These are phyloP conservation scores for Acrocephalus kingi DNA, from an alignment of 2,113 vertebrate genomes.

Conservation along the genomic window DNA sequence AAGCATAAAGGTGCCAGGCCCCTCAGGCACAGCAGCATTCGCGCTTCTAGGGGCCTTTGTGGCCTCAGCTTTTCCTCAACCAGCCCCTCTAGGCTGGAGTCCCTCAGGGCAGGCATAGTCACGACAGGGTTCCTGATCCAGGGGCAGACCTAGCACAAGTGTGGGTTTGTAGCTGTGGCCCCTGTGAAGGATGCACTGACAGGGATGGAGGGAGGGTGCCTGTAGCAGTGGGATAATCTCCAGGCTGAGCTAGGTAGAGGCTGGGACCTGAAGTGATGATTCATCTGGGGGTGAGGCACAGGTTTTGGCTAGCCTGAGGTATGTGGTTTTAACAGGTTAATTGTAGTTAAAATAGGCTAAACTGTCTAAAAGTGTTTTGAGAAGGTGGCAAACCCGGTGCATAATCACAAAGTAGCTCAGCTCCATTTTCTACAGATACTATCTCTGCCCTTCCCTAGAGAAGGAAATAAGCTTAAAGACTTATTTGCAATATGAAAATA, in stretches of 20 bases:
- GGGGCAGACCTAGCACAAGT: background rate
- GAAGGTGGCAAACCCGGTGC: background rate
- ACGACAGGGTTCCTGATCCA: accelerated
- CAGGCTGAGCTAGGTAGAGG: background rate
- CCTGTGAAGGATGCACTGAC: background rate
- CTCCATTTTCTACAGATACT: background rate
- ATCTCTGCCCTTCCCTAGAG: background rate
- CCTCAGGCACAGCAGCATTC: background rate
- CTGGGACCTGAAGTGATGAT: background rate
- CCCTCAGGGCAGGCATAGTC: accelerated
- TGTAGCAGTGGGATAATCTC: accelerated
- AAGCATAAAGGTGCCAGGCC: background rate
- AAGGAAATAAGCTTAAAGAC: background rate
- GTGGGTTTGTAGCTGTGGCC: background rate
- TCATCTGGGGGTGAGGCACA: background rate
- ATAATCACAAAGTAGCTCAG: background rate
- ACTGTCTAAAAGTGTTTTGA: background rate
- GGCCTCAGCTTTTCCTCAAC: background rate
- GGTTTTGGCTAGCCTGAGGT: background rate
- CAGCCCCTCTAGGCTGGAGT: background rate
- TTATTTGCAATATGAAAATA: background rate
- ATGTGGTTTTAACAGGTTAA: background rate
- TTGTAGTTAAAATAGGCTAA: background rate
- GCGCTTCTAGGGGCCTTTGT: accelerated
- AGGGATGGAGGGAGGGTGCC: background rate